These are phyloP conservation scores for Hestina assimilis DNA, from an alignment of 1,140 invertebrate species.

Conservation along the genomic window DNA sequence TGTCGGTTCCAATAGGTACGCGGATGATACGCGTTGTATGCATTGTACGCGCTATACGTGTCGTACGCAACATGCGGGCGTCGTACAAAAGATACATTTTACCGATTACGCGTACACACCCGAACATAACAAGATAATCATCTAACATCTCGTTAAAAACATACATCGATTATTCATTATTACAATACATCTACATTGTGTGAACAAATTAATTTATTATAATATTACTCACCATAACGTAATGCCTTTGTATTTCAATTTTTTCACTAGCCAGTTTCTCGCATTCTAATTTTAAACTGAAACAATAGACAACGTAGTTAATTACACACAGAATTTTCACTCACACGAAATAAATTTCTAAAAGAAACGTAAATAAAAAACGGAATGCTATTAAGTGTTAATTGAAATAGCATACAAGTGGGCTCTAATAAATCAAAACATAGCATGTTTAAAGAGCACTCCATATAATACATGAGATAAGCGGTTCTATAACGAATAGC, in stretches of 20 bases:
- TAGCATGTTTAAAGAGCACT: slow-evolving; percentile 46
- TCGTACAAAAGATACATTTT: slow-evolving; percentile 45
- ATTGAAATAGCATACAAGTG: not conserved
- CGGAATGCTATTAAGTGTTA: too few species aligned
- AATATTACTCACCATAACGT: slow-evolving; percentile 92
- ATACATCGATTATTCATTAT: slow-evolving; percentile 13
- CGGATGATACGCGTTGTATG: slow-evolving; percentile 42
- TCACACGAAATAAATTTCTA: too few species aligned
- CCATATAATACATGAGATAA: slow-evolving; percentile 45
- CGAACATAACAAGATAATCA: slow-evolving; percentile 43
- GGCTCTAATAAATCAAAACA: slow-evolving; percentile 22
- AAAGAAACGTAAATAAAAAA: too few species aligned
- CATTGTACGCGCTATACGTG: not conserved
- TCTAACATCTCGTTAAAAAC: slow-evolving; percentile 23
- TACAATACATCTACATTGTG: slow-evolving; percentile 8
- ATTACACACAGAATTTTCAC: too few species aligned
- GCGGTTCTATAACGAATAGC: slow-evolving; percentile 38
- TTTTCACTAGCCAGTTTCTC: slow-evolving; percentile 97
- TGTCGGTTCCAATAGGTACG: slow-evolving; percentile 30
- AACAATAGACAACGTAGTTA: slow-evolving; percentile 78
- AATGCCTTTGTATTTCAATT: slow-evolving; percentile 98
- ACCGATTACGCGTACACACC: slow-evolving; percentile 48
- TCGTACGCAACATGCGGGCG: slow-evolving; percentile 35
- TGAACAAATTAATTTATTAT: not conserved
- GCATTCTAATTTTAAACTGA: slow-evolving; percentile 89